A percentile compares a stretch with the other conserved stretches of the same genome.
These are phyloP conservation scores for Parnassius smintheus DNA, from an alignment of 2,888 invertebrate species.

Conservation along the genomic window DNA sequence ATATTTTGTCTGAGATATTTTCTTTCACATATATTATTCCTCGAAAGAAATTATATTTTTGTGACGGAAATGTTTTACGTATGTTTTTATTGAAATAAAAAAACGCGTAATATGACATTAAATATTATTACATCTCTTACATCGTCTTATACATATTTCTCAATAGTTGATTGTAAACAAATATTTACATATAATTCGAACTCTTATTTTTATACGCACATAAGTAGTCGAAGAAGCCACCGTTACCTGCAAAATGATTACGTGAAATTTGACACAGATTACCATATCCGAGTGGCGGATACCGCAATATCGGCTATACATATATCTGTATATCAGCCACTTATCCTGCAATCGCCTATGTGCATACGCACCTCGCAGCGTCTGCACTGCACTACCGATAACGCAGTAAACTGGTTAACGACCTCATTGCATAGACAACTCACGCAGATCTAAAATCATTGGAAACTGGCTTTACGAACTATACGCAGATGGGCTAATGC, in stretches of 20 bases:
- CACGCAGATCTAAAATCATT: slow-evolving; percentile 36
- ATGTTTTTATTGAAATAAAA: too few species aligned
- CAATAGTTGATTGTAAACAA: too few species aligned
- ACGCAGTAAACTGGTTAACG: slow-evolving; percentile 53
- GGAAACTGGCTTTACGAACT: slow-evolving; percentile 22
- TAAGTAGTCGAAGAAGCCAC: background rate
- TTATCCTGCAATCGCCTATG: slow-evolving; percentile 65
- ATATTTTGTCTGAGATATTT: too few species aligned
- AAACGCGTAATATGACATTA: too few species aligned
- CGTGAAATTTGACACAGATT: slow-evolving; percentile 19
- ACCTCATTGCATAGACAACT: slow-evolving; percentile 46
- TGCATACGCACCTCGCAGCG: slow-evolving; percentile 57
- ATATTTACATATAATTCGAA: too few species aligned
- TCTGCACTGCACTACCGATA: slow-evolving; percentile 41
- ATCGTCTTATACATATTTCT: too few species aligned
- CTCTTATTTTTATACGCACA: too few species aligned
- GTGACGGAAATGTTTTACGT: too few species aligned
- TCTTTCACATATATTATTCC: too few species aligned
- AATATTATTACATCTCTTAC: too few species aligned
- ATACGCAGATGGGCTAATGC: slow-evolving; percentile 5
- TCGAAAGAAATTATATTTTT: too few species aligned
- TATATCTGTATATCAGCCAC: slow-evolving; percentile 48
- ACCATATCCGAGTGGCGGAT: slow-evolving; percentile 22
- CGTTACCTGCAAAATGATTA: background rate
- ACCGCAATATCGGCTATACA: slow-evolving; percentile 26